Conservation (phyloP, 2,888 invertebrate species). For the Chirona hameri region DNA sequence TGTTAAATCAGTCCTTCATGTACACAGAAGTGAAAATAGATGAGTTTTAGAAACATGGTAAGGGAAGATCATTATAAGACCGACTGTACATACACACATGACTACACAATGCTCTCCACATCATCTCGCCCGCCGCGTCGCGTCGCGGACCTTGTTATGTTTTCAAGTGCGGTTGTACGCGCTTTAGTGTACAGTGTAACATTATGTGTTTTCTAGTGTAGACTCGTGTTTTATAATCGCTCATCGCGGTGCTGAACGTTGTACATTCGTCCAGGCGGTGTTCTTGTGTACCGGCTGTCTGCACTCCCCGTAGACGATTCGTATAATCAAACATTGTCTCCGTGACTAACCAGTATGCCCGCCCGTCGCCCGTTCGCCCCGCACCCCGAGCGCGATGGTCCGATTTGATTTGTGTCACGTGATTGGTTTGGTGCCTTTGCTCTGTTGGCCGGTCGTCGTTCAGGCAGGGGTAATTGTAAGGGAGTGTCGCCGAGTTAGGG, state of each 20-base stretch:
- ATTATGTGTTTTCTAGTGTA: conserved; percentile 26
- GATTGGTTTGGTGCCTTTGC: conserved; percentile 22
- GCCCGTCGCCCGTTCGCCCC: not conserved
- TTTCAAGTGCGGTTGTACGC: conserved; percentile 24
- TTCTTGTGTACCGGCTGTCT: not conserved
- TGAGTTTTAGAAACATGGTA: no score
- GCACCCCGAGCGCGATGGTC: not conserved
- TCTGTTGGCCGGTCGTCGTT: not conserved
- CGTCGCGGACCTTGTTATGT: conserved; percentile 2
- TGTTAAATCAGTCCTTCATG: no score
- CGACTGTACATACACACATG: no score
- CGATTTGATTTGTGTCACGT: not conserved
- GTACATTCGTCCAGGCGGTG: not conserved
- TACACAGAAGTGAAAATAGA: no score
- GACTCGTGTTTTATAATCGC: conserved; percentile 27
- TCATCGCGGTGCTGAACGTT: not conserved
- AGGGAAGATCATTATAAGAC: no score
- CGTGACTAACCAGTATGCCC: not conserved
- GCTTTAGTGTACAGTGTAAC: conserved; percentile 6
- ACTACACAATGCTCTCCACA: not conserved
- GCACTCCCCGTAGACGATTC: not conserved
- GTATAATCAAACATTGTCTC: not conserved
- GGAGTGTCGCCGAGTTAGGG: not conserved
- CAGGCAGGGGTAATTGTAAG: not conserved
- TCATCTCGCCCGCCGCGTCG: not conserved